These are phyloP conservation scores for Oryctes rhinoceros DNA, from an alignment of 1,140 invertebrate genomes.

Conservation along the genomic window DNA sequence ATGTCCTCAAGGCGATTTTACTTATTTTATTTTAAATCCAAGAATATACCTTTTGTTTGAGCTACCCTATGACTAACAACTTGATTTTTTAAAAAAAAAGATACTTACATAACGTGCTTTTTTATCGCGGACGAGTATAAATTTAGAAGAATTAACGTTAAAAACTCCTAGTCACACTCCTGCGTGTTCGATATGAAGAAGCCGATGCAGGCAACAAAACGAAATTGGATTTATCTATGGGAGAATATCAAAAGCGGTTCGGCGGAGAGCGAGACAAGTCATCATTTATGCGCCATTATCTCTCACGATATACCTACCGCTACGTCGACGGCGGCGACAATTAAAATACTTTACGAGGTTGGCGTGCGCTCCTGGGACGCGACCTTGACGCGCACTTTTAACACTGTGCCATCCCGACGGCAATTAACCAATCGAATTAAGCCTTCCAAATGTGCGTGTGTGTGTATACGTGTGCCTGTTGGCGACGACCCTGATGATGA, in stretches of 20 bases:
- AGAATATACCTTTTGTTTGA: too few relatives aligned
- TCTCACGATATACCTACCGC: conserved; percentile 27
- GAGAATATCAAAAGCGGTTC: not conserved
- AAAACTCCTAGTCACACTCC: too few relatives aligned
- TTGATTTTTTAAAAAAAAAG: too few relatives aligned
- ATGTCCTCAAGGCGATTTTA: too few relatives aligned
- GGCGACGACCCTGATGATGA: not conserved
- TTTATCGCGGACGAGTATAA: too few relatives aligned
- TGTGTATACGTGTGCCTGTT: conserved; percentile 1
- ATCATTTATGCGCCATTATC: conserved; percentile 32
- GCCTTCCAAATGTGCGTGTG: not conserved
- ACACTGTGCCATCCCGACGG: not conserved
- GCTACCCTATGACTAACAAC: too few relatives aligned
- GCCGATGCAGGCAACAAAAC: not conserved
- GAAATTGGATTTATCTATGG: conserved; percentile 23
- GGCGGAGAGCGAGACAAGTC: conserved; percentile 20
- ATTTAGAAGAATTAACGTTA: too few relatives aligned
- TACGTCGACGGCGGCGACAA: conserved; percentile 16
- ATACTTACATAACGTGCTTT: too few relatives aligned
- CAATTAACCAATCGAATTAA: conserved; percentile 28
- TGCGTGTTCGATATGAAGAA: too few relatives aligned
- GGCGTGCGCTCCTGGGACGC: conserved; percentile 19
- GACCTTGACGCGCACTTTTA: conserved; percentile 25
- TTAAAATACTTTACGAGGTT: conserved; percentile 33
- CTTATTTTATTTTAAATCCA: too few relatives aligned